Base-by-base conservation (phyloP, 2,888 invertebrate genomes). In the Eubasilissa splendida region DNA sequence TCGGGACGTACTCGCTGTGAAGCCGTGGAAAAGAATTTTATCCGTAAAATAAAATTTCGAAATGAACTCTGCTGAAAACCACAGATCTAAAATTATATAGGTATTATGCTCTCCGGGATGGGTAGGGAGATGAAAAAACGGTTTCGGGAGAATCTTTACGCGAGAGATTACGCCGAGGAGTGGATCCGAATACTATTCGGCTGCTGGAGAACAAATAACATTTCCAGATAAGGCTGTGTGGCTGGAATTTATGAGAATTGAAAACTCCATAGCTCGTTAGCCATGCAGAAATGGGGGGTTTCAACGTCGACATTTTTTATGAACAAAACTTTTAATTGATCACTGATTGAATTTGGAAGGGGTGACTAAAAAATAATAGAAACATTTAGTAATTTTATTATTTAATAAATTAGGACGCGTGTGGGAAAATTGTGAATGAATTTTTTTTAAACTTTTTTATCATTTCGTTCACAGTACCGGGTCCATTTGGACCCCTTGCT, bases 71-170 rank as follows among this genome's bases (percentile, higher is more conserved):
- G n/a, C 63, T 31, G 63, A n/a, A 63, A 63, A 33, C 63, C 12
- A 33, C 63, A 63, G 63, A 63, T 31, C 63, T 63, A 63, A 63
- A 63, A 63, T 63, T 63, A 63, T 33, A 63, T 63, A 31, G 63
- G 63, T 63, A 63, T 63, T 33, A 63, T 31, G 8, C 12, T 33
- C 31, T 8, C 63, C 31, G 63, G 10, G 42, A 42, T 42, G 7
- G 63, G 63, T 33, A 31, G 11, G 33, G 33, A 33, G 63, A 12
- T 12, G 31, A 63, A 33, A 63, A 63, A 63, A 63, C 42, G 63
- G 33, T 33, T 63, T 31, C 33, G 12, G 42, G 33, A 7, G 42
- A 63, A 63, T 63, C 33, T 63, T 63, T 63, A 63, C 63, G 63
- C 63, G 42, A 63, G 63, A 63, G 63, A 63, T 63, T 63, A 63